Conservation (phyloP, 2,888 invertebrate genomes). For the Catonia carolina region DNA sequence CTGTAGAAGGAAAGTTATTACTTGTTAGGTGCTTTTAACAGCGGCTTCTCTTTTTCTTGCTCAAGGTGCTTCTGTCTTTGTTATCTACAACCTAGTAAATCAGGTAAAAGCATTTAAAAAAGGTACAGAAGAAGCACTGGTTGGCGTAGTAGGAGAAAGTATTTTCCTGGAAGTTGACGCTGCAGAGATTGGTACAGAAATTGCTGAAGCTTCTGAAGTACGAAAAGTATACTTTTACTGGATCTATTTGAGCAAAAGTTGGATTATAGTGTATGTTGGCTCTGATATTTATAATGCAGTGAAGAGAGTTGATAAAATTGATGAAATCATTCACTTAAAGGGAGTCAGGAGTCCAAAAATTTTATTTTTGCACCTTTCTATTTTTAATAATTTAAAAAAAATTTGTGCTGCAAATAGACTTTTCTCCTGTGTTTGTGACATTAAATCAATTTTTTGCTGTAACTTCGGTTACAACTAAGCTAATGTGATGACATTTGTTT, state of each 20-base stretch:
- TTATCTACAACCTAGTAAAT: neutral
- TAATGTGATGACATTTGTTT: too few relatives aligned
- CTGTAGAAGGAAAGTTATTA: too few relatives aligned
- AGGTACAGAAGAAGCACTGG: neutral
- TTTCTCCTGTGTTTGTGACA: too few relatives aligned
- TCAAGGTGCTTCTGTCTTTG: neutral
- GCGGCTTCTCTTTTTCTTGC: constrained; percentile 1
- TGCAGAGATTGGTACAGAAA: constrained; percentile 23
- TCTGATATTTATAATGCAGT: too few relatives aligned
- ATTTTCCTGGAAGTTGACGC: constrained; percentile 8
- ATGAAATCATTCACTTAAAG: too few relatives aligned
- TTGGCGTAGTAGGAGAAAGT: constrained; percentile 6
- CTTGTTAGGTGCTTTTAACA: neutral
- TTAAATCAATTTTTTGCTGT: too few relatives aligned
- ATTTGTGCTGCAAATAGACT: too few relatives aligned
- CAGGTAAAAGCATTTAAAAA: neutral
- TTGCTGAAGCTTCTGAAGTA: constrained; percentile 21
- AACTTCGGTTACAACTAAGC: too few relatives aligned
- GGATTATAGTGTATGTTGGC: constrained; percentile 24
- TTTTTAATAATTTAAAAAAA: too few relatives aligned
- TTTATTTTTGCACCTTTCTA: too few relatives aligned
- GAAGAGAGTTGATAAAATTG: too few relatives aligned
- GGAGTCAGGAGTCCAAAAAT: too few relatives aligned
- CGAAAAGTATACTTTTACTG: constrained; percentile 19
- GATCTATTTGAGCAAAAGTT: constrained; percentile 22